Evolutionary conservation across 2,113 vertebrate species (phyloP).

Genomic region (Paedocypris sp.): DNA sequence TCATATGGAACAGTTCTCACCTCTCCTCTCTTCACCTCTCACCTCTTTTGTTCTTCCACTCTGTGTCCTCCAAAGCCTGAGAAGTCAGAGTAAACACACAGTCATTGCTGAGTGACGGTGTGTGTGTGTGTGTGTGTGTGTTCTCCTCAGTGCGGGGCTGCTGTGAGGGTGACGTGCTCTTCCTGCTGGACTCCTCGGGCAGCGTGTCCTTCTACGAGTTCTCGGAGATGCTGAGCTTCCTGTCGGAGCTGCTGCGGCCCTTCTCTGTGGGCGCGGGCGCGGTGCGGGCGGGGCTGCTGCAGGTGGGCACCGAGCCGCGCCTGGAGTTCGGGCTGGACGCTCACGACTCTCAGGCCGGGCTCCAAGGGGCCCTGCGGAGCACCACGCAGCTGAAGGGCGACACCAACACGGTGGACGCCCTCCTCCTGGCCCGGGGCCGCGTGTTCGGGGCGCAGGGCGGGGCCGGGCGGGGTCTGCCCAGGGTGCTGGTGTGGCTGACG

Average conservation of each 20-base stretch:
- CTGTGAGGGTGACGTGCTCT: conserved; percentile 76
- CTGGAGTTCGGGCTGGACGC: conserved; percentile 75
- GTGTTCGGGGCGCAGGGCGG: conserved; percentile 44
- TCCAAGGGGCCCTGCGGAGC: conserved; percentile 58
- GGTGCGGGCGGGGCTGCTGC: conserved; percentile 76
- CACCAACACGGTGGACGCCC: conserved; percentile 80
- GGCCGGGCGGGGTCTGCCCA: conserved; percentile 67
- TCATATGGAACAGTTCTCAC: conserved; percentile 46
- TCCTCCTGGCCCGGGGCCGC: conserved; percentile 63
- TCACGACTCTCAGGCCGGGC: conserved; percentile 40
- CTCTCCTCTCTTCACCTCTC: conserved; percentile 29
- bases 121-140: background rate
- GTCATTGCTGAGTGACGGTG: background rate
- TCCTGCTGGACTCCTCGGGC: conserved; percentile 87
- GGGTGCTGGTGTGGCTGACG: conserved; percentile 89
- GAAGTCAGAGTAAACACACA: background rate
- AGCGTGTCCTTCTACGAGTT: conserved; percentile 88
- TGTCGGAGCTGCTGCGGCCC: conserved; percentile 72
- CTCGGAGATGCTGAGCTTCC: conserved; percentile 73
- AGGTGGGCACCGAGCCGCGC: conserved; percentile 75
- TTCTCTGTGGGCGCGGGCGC: conserved; percentile 72
- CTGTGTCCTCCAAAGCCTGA: background rate
- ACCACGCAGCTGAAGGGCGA: conserved; percentile 75
- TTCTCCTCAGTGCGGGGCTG: conserved; percentile 55
- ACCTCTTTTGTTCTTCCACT: too few relatives aligned